Conservation (phyloP, 2,113 vertebrate species). For the Lonchura striata region DNA sequence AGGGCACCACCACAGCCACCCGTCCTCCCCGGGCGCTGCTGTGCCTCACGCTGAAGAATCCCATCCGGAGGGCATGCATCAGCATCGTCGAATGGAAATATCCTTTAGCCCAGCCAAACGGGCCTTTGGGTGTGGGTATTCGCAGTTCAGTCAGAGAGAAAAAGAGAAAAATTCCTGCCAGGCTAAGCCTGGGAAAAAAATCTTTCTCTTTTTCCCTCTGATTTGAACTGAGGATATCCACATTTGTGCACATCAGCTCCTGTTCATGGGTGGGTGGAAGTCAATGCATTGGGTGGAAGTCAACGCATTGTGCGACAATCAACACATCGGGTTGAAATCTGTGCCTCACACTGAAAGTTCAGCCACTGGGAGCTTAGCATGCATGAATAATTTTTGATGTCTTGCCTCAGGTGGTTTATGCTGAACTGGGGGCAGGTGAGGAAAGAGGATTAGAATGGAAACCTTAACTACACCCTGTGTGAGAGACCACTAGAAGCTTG, state of each 20-base stretch:
- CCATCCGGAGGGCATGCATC: constrained; percentile 95
- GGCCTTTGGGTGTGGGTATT: neutral
- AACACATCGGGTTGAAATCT: no score
- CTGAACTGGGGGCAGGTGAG: rapidly evolving
- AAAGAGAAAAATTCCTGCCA: no score
- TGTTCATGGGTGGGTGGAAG: neutral
- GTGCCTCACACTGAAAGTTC: neutral
- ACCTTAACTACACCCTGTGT: neutral
- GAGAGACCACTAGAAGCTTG: neutral
- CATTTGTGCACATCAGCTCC: neutral
- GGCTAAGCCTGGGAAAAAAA: no score
- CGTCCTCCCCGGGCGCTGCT: constrained; percentile 93
- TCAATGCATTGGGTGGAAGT: no score
- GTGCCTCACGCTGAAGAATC: constrained; percentile 97
- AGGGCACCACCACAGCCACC: constrained; percentile 86
- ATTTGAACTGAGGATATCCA: no score
- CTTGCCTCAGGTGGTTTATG: neutral
- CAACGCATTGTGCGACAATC: no score
- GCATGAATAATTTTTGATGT: rapidly evolving
- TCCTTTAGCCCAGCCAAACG: constrained; percentile 67
- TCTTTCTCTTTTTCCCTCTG: no score
- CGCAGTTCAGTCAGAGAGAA: no score
- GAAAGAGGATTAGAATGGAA: neutral
- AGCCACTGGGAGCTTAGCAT: neutral
- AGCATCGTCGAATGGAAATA: constrained; percentile 99